Evolutionary conservation across 2,888 invertebrate species (phyloP), one percentile per base, ranked within the genome.

Genomic region (Anagyrus pseudococci): DNA sequence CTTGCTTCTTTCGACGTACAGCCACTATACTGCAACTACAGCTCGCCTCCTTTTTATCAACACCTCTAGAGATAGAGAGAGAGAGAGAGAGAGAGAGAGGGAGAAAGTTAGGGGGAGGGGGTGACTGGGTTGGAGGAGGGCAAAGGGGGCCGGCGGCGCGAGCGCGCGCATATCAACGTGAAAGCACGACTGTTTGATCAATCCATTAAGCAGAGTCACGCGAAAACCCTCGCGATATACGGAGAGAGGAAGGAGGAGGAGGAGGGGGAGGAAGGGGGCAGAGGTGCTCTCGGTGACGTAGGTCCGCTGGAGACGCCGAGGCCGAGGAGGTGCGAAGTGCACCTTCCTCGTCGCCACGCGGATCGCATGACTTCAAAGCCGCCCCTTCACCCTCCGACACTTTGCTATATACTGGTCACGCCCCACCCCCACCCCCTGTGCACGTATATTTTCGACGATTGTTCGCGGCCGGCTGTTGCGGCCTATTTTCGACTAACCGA

Each of bases 371-470:
- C 64, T 49, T 33, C 25, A 26, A 46, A 59, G 55, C 53, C 10
- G 10, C 33, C 8, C 33, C 8, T 15, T 8, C 33, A 2, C 33
- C 8, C 8, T 37, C 8, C 15, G 8, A 37, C 33, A 13, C 33
- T 37, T 8, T 10, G 33, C 10, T 8, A 15, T 10, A 37, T 37
- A 8, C 15, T 10, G 33, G 8, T 37, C 6, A 10, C 4, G 4
- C 29, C 29, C 6, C 29, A 10, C 10, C 6, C 6, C 6, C 10
- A 10, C 6, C 6, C 6, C 10, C 6, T 29, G 48, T 60, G 64
- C 63, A 54, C 53, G 59, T 64, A 67, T 66, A 63, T 67, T 69
- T 64, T 68, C 69, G 59, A 69, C 69, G 57, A 67, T 67, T 65
- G 58, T 64, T 56, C 52, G n/a, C n/a, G 48, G 58, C 25, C 58